Percentiles rank a stretch among this genome's conserved stretches.
These are phyloP conservation scores for Teleogryllus oceanicus DNA, from an alignment of 2,888 invertebrate species.

Conservation along the genomic window DNA sequence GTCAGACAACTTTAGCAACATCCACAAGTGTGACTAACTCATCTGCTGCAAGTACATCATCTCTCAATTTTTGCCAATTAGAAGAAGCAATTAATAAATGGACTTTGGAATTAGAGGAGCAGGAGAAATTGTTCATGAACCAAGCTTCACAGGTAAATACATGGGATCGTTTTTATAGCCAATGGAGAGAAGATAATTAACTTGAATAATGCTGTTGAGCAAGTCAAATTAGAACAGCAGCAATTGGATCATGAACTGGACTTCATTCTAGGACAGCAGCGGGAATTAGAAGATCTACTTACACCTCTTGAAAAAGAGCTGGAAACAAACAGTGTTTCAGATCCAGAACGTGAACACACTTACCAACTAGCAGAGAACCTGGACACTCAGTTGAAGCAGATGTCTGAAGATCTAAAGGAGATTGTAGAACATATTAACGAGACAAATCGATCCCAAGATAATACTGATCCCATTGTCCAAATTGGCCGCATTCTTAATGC, in stretches of 20 bases:
- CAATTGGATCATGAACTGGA: slow-evolving; percentile 89
- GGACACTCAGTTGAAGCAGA: slow-evolving; percentile 87
- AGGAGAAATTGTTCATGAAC: slow-evolving; percentile 86
- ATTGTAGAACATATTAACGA: slow-evolving; percentile 92
- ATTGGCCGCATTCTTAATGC: slow-evolving; percentile 91
- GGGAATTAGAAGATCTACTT: slow-evolving; percentile 84
- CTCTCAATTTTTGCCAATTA: slow-evolving; percentile 74
- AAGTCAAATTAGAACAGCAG: slow-evolving; percentile 83
- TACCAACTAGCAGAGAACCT: slow-evolving; percentile 84
- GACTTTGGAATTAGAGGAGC: slow-evolving; percentile 87
- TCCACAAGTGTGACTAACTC: slow-evolving; percentile 32
- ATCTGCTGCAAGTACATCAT: slow-evolving; percentile 34
- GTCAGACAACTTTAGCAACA: slow-evolving; percentile 41
- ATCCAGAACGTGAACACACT: slow-evolving; percentile 88
- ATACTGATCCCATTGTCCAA: slow-evolving; percentile 69
- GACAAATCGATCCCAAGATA: slow-evolving; percentile 66
- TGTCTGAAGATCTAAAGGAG: slow-evolving; percentile 93
- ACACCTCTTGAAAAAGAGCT: slow-evolving; percentile 81
- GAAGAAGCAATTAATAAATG: slow-evolving; percentile 93
- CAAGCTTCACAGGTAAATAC: slow-evolving; percentile 94
- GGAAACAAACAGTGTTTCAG: slow-evolving; percentile 62
- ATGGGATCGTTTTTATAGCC: slow-evolving; percentile 88
- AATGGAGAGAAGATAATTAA: slow-evolving; percentile 84
- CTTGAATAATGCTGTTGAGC: slow-evolving; percentile 81
- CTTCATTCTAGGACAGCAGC: slow-evolving; percentile 87